Evolutionary conservation across 2,797 vertebrate genomes (phyloP).

Genomic region (Diplodus puntazzo): DNA sequence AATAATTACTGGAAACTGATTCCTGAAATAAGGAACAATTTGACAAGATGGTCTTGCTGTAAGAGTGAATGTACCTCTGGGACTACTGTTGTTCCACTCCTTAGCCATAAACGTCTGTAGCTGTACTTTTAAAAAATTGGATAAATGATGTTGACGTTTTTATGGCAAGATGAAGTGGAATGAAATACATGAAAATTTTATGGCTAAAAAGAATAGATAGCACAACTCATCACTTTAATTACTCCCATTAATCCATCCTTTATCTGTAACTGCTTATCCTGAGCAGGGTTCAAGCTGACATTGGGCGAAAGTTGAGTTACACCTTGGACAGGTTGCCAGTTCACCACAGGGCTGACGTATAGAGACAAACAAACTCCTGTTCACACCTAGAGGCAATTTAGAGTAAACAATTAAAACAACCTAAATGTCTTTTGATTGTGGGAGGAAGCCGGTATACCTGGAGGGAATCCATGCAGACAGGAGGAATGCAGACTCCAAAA

Average conservation of each 20-base stretch:
- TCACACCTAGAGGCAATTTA: no score
- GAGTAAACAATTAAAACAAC: no score
- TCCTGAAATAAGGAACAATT: slow-evolving; percentile 21
- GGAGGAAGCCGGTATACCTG: no score
- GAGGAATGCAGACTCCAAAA: no score
- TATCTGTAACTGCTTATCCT: no score
- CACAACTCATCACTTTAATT: slow-evolving; percentile 11
- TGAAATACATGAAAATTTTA: slow-evolving; percentile 26
- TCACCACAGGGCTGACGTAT: no score
- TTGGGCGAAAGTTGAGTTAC: no score
- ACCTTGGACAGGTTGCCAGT: no score
- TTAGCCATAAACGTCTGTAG: slow-evolving; percentile 15
- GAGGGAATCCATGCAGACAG: no score
- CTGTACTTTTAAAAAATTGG: slow-evolving; percentile 1
- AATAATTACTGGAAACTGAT: slow-evolving; percentile 23
- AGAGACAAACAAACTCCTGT: no score
- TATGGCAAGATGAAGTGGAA: slow-evolving; percentile 36
- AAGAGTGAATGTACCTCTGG: slow-evolving; percentile 16
- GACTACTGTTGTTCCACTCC: slow-evolving; percentile 21
- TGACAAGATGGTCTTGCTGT: slow-evolving; percentile 20
- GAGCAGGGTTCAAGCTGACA: no score
- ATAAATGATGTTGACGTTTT: slow-evolving; percentile 35
- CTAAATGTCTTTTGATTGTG: no score
- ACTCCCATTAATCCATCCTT: background rate
- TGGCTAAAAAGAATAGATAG: slow-evolving; percentile 15